phyloP scores from a whole-genome alignment of 2,797 vertebrate species.

The Emys orbicularis region DNA sequence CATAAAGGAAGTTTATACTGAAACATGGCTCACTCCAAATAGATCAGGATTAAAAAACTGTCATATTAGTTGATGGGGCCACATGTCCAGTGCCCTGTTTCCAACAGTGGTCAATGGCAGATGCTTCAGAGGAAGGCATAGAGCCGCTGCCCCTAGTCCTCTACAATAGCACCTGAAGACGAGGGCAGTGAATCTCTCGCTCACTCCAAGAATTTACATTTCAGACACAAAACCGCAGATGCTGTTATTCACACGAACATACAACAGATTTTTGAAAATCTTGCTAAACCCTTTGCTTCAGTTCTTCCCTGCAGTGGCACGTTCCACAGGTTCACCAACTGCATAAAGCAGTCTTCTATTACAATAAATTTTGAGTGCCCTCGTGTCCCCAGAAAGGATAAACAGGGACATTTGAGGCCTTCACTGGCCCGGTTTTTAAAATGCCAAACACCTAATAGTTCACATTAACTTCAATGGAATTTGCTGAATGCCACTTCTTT shows the following conservation, averaged over 20 bases:
- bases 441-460: fast-evolving
- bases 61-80: not conserved
- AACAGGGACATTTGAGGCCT: not conserved
- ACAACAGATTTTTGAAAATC: not conserved
- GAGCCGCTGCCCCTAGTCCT: too few relatives aligned
- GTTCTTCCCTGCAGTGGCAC: not conserved
- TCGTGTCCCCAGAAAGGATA: not conserved
- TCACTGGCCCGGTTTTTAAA: not conserved
- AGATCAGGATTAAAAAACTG: not conserved
- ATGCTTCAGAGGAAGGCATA: fast-evolving
- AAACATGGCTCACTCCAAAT: not conserved
- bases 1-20: not conserved
- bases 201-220: not conserved
- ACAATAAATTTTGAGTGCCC: not conserved
- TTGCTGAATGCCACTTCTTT: not conserved
- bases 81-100: not conserved
- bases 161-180: fast-evolving
- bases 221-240: not conserved
- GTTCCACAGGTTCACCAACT: not conserved
- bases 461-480: not conserved
- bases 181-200: not conserved
- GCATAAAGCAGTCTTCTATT: not conserved
- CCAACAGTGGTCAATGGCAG: not conserved
- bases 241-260: not conserved
- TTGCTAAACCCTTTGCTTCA: not conserved